Evolutionary conservation across 2,888 invertebrate species (phyloP).

Genomic region (Lomographa bimaculata): DNA sequence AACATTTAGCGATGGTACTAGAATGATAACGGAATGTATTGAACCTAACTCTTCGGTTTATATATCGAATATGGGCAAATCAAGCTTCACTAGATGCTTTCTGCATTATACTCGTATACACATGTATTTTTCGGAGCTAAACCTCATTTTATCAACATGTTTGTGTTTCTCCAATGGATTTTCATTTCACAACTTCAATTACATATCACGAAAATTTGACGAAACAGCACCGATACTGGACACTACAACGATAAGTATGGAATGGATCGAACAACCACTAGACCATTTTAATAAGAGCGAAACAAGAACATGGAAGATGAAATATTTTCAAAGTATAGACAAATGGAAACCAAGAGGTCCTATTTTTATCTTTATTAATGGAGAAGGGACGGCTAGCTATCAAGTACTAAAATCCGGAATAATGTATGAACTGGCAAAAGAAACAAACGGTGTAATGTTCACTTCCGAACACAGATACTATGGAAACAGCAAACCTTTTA

Average conservation of each 20-base stretch:
- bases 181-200: slow-evolving; percentile 48
- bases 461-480: slow-evolving; percentile 70
- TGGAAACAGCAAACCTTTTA: slow-evolving; percentile 63
- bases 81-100: too few species aligned
- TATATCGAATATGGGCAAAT: not conserved
- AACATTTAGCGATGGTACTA: too few species aligned
- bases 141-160: slow-evolving; percentile 34
- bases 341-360: slow-evolving; percentile 59
- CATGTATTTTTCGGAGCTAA: slow-evolving; percentile 36
- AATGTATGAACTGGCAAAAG: slow-evolving; percentile 62
- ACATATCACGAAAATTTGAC: slow-evolving; percentile 45
- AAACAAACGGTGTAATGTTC: slow-evolving; percentile 69
- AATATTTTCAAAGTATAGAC: slow-evolving; percentile 60
- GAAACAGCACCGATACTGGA: slow-evolving; percentile 34
- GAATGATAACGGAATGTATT: too few species aligned
- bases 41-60: too few species aligned
- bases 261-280: slow-evolving; percentile 62
- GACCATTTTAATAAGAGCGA: slow-evolving; percentile 62
- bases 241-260: slow-evolving; percentile 35
- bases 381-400: slow-evolving; percentile 56
- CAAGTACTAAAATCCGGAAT: slow-evolving; percentile 56
- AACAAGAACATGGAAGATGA: slow-evolving; percentile 61
- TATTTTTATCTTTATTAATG: slow-evolving; percentile 62
- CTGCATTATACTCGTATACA: too few species aligned
- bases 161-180: slow-evolving; percentile 38